phyloP scores from a whole-genome alignment of 2,888 invertebrate species.

The Dascillus cervinus region DNA sequence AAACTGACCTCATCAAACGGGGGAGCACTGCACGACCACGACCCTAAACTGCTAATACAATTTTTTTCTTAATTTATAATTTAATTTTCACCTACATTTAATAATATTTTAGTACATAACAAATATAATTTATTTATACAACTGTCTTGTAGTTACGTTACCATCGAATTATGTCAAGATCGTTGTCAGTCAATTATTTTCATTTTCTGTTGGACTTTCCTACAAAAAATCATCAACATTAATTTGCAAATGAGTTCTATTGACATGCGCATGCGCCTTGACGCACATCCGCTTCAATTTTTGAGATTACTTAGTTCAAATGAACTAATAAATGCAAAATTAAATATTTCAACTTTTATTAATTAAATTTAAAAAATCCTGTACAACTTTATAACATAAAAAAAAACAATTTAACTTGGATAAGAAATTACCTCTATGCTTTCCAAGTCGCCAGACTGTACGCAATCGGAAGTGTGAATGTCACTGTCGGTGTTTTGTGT shows the following conservation, averaged over 20 bases:
- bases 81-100: conserved; percentile 26
- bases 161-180: conserved; percentile 2
- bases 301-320: too few species aligned
- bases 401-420: background rate
- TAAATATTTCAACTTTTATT: too few species aligned
- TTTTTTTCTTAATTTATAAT: conserved; percentile 14
- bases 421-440: conserved; percentile 28
- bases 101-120: conserved; percentile 23
- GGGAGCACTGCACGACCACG: conserved; percentile 14
- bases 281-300: too few species aligned
- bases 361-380: too few species aligned
- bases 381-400: conserved; percentile 6
- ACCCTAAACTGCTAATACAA: conserved; percentile 12
- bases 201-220: conserved; percentile 31
- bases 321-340: too few species aligned
- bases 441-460: conserved; percentile 31
- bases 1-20: conserved; percentile 6
- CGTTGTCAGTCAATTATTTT: conserved; percentile 11
- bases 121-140: conserved; percentile 21
- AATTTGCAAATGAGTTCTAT: too few species aligned
- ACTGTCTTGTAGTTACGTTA: conserved; percentile 7
- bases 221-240: too few species aligned
- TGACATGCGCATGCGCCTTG: too few species aligned
- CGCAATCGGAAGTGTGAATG: conserved; percentile 19
- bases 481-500: conserved; percentile 22